phyloP scores from a whole-genome alignment of 2,113 vertebrate genomes.

The Myanophis thanlyinensis region DNA sequence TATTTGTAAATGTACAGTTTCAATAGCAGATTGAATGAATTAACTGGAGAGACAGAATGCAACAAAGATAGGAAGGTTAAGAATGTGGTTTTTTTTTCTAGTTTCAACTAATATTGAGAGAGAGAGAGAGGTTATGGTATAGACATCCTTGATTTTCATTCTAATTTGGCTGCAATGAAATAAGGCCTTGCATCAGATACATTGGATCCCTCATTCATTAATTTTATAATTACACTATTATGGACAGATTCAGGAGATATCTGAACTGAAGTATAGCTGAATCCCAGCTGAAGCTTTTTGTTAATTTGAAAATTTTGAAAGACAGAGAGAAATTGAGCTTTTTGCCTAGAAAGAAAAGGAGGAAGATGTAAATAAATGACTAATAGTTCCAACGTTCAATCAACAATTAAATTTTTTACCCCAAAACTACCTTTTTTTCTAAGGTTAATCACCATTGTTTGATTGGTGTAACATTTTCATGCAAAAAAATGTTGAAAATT shows the following conservation, averaged over 20 bases:
- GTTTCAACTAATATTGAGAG: not conserved
- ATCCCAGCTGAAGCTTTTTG: not conserved
- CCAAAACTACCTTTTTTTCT: not conserved
- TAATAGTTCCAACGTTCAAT: not conserved
- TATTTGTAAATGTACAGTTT: conserved; percentile 17
- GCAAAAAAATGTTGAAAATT: not conserved
- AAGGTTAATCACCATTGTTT: too few species aligned
- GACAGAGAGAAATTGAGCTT: not conserved
- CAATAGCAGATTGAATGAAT: not conserved
- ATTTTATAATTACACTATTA: not conserved
- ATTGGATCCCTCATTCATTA: not conserved
- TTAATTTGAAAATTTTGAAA: not conserved
- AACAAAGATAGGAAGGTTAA: not conserved
- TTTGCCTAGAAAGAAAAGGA: not conserved
- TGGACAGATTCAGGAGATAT: not conserved
- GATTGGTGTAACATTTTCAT: not conserved
- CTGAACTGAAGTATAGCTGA: not conserved
- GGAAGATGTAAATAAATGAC: not conserved
- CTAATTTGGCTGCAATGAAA: not conserved
- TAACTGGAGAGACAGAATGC: not conserved
- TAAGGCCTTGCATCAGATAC: not conserved
- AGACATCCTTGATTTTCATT: rapidly evolving
- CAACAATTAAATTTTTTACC: not conserved
- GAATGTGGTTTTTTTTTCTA: not conserved
- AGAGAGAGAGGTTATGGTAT: not conserved